Evolutionary conservation across 2,797 vertebrate species (phyloP).

Genomic region (Cynodonichthys magdalenae): DNA sequence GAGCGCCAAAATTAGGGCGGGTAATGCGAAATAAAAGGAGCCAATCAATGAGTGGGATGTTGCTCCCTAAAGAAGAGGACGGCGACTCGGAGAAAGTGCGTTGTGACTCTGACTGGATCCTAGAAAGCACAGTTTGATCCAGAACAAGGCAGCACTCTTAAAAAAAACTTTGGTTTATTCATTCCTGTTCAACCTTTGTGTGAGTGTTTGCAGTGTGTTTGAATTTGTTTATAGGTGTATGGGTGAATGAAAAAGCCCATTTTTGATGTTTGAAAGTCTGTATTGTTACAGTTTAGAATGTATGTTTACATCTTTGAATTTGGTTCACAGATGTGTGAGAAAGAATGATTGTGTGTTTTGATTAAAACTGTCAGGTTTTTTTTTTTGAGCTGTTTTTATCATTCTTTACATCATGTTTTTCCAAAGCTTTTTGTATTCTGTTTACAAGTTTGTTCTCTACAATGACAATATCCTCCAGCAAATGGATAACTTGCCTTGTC

Average conservation of each 20-base stretch:
- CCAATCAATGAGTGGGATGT: conserved; percentile 91
- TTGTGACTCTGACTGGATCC: conserved; percentile 90
- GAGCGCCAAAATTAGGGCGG: conserved; percentile 58
- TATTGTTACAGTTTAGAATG: conserved; percentile 39
- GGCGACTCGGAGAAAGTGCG: conserved; percentile 80
- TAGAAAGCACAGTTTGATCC: conserved; percentile 92
- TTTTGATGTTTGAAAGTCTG: conserved; percentile 15
- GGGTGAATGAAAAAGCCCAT: conserved; percentile 27
- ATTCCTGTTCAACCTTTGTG: conserved; percentile 49
- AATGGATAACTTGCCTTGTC: conserved; percentile 74
- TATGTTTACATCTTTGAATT: conserved; percentile 33
- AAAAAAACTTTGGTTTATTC: conserved; percentile 44
- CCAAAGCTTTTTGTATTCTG: conserved; percentile 39
- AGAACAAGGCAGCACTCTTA: conserved; percentile 22
- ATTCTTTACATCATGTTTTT: conserved; percentile 56
- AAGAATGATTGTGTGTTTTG: conserved; percentile 17
- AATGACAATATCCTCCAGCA: conserved; percentile 48
- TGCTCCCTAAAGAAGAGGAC: conserved; percentile 80
- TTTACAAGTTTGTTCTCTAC: conserved; percentile 53
- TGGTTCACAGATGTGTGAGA: conserved; percentile 33
- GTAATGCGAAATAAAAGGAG: conserved; percentile 87
- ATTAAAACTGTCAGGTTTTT: conserved; percentile 19
- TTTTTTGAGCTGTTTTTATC: conserved; percentile 33
- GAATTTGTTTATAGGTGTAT: conserved; percentile 27
- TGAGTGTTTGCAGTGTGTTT: conserved; percentile 42